A percentile compares a stretch with the other conserved stretches of the same genome.
Evolutionary conservation across 1,140 invertebrate species (phyloP).

Genomic region (Dinoponera quadriceps): DNA sequence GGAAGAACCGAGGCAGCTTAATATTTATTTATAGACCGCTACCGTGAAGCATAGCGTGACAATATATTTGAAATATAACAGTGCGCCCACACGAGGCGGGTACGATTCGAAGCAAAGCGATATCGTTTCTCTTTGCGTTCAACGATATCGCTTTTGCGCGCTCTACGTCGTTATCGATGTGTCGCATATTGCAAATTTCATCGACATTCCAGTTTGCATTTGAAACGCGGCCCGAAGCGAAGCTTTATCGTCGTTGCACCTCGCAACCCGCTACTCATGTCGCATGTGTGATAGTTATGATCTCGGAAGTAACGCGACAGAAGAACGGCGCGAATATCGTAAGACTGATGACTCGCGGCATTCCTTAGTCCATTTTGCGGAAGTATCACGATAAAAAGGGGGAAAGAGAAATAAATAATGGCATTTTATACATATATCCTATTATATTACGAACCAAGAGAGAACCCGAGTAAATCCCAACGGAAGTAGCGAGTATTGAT

Average conservation of each 20-base stretch:
- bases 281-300: not conserved
- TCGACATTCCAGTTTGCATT: slow-evolving; percentile 15
- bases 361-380: not conserved
- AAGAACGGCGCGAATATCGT: not conserved
- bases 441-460: too few relatives aligned
- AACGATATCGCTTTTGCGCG: slow-evolving; percentile 20
- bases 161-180: slow-evolving; percentile 17
- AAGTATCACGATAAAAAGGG: not conserved
- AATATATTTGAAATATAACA: slow-evolving; percentile 21
- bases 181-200: slow-evolving; percentile 51
- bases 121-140: slow-evolving; percentile 20
- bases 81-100: not conserved
- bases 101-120: slow-evolving; percentile 11
- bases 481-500: too few relatives aligned
- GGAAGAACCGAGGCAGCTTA: not conserved
- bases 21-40: slow-evolving; percentile 16
- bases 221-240: slow-evolving; percentile 28
- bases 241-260: slow-evolving; percentile 17
- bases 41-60: not conserved
- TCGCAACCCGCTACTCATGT: slow-evolving; percentile 9
- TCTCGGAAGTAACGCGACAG: not conserved
- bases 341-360: not conserved
- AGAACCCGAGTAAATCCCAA: too few relatives aligned
- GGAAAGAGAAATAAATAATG: not conserved
- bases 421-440: not conserved